phyloP scores from a whole-genome alignment of 2,888 invertebrate genomes.

The Catocala nupta region DNA sequence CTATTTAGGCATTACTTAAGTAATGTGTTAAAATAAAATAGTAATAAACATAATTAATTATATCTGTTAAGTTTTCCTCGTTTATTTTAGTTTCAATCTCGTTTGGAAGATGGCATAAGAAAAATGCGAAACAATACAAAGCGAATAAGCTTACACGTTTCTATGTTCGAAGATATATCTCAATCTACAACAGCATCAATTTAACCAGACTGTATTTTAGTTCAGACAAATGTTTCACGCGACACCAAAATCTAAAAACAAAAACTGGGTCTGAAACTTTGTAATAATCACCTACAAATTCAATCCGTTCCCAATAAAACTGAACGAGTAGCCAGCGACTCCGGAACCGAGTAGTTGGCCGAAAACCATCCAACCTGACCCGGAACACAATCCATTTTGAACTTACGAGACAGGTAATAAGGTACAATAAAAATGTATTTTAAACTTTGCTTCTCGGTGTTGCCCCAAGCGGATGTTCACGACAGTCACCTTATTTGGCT shows the following conservation, averaged over 20 bases:
- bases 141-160: neutral
- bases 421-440: constrained; percentile 48
- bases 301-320: constrained; percentile 79
- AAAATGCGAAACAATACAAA: neutral
- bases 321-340: constrained; percentile 70
- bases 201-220: constrained; percentile 16
- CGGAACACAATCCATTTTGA: constrained; percentile 50
- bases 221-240: constrained; percentile 17
- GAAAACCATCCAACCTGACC: constrained; percentile 51
- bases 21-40: too few species aligned
- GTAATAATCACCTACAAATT: constrained; percentile 74
- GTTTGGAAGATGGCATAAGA: neutral
- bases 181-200: neutral
- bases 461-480: constrained; percentile 77
- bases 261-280: constrained; percentile 56
- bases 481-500: constrained; percentile 85
- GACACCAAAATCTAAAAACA: constrained; percentile 15
- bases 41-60: too few species aligned
- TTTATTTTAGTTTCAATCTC: neutral
- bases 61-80: neutral
- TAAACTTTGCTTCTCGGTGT: constrained; percentile 60
- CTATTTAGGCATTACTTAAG: too few species aligned
- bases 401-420: constrained; percentile 55
- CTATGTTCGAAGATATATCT: neutral
- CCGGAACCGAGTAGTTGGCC: constrained; percentile 73